phyloP scores from a whole-genome alignment of 2,888 invertebrate genomes.

The Drosophila longiperda region DNA sequence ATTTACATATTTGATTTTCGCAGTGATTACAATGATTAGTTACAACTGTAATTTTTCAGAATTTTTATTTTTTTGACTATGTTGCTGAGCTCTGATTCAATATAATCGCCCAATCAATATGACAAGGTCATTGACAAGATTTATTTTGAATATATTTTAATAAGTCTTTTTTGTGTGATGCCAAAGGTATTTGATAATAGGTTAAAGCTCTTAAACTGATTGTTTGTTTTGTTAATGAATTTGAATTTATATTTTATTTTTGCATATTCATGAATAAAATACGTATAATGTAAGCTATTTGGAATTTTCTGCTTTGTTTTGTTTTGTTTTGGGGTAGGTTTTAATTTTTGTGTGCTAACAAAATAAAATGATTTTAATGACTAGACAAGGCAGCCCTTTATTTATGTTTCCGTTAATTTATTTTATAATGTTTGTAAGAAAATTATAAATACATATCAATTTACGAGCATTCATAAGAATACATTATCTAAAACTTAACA shows the following conservation, averaged over 20 bases:
- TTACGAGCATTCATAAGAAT: too few species aligned
- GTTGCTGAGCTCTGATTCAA: neutral
- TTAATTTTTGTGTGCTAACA: conserved; percentile 35
- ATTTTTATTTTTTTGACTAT: conserved; percentile 1
- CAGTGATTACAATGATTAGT: conserved; percentile 40
- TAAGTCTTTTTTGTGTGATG: neutral
- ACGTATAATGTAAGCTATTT: neutral
- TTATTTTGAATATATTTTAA: neutral
- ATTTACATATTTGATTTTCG: conserved; percentile 14
- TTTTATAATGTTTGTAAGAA: neutral
- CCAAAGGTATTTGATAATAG: conserved; percentile 1
- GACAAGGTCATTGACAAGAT: neutral
- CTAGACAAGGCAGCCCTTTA: neutral
- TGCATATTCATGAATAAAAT: conserved; percentile 18
- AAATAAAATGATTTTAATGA: conserved; percentile 19
- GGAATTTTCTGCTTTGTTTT: conserved; percentile 11
- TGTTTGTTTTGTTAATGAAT: conserved; percentile 24
- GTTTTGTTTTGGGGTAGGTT: conserved; percentile 14
- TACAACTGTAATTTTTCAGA: conserved; percentile 32
- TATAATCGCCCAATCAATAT: conserved; percentile 3
- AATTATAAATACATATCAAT: neutral
- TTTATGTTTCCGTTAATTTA: conserved; percentile 11
- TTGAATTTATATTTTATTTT: conserved; percentile 12
- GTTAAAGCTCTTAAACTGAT: neutral
- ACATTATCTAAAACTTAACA: neutral